Base-by-base conservation (phyloP, 2,797 vertebrate species). In the Cossypha niveicapilla region DNA sequence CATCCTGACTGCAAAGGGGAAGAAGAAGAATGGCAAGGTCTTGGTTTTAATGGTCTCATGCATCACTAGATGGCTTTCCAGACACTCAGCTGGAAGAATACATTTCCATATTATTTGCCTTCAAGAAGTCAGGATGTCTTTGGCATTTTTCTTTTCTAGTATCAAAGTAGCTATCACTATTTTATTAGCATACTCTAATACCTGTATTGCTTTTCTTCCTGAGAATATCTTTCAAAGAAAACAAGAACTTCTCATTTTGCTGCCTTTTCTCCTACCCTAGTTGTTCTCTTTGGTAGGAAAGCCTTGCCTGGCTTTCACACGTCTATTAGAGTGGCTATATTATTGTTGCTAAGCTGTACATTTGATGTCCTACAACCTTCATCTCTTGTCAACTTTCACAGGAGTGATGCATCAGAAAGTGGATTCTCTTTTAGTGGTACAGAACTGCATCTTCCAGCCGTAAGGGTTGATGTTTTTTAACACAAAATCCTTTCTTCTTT, bases 141-240 rank as follows among this genome's bases (percentile, higher is more conserved):
- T 56, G 45, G 34, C 44, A 32, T 68, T 93, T 84, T 90, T 78
- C 37, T 90, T 67, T 57, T 63, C 25, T 56, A 45, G 10, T 48
- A 57, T 27, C 53, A 44, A 77, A 87, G 51, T 53, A 68, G 22
- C 67, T 62, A 28, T 25, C 32, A 35, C 9, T 85, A 7, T 53
- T 89, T 9, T 80, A 6, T 74, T 60, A 86, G n/a, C 72, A 27
- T 77, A 47, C 23, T 67, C 18, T 44, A 63, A 22, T 51, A 57
- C 10, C 41, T 57, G 3, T 74, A 21, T 61, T 77, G 6, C n/a
- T 65, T 74, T 86, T 77, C 50, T 78, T 90, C 30, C 32, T 50
- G 53, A 51, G 9, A 80, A 4, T n/a, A 11, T 48, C 16, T 66
- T 83, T 67, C 37, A 32, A 74, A 57, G 28, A 65, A 83, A 83